A percentile compares a stretch with the other conserved stretches of the same genome.
phyloP scores from a whole-genome alignment of 2,113 vertebrate species.

The Corvus hawaiiensis region DNA sequence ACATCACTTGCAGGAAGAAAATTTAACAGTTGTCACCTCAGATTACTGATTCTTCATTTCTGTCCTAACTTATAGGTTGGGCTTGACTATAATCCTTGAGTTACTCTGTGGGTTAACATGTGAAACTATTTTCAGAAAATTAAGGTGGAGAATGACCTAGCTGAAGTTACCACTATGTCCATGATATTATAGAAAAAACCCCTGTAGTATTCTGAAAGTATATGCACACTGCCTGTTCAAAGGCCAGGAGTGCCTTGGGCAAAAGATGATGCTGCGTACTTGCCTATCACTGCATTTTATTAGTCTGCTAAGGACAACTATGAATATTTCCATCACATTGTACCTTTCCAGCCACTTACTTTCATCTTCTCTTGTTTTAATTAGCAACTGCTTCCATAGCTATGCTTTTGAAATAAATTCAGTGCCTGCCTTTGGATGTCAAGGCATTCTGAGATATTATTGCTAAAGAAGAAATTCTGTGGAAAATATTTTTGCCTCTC shows the following conservation, averaged over 20 bases:
- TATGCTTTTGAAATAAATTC: background rate
- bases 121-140: background rate
- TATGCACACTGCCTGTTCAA: accelerated
- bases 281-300: background rate
- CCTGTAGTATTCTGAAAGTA: background rate
- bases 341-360: background rate
- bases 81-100: background rate
- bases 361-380: background rate
- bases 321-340: background rate
- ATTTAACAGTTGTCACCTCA: background rate
- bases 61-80: background rate
- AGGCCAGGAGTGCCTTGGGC: background rate
- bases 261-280: accelerated
- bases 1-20: background rate
- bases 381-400: background rate
- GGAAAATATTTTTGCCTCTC: background rate
- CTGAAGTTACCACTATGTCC: background rate
- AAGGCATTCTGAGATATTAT: background rate
- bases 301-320: background rate
- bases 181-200: accelerated
- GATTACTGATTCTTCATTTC: background rate
- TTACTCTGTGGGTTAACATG: background rate
- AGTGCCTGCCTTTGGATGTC: background rate
- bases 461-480: background rate
- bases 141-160: background rate